A percentile compares a stretch with the other conserved stretches of the same genome.
Conservation (phyloP, 2,888 invertebrate genomes). For the Opisthograptis luteolata region DNA sequence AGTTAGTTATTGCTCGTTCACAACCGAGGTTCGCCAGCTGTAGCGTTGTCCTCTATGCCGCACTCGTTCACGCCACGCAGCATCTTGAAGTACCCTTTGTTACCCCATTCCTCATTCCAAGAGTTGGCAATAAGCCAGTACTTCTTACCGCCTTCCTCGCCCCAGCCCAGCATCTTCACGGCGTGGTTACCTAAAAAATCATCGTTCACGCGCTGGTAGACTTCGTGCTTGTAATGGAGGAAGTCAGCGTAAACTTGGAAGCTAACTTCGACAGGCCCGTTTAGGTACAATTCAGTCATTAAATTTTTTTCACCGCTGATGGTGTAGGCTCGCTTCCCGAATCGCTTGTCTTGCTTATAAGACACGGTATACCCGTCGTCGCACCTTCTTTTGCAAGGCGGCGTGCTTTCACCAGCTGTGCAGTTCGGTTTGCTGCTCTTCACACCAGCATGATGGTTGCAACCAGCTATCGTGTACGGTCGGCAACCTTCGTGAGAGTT, state of each 20-base stretch:
- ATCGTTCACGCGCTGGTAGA: constrained; percentile 15
- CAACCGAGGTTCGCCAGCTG: constrained; percentile 16
- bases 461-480: constrained; percentile 7
- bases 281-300: constrained; percentile 86
- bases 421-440: neutral
- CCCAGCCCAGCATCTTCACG: constrained; percentile 88
- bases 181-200: constrained; percentile 2
- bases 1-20: no score
- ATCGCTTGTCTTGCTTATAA: constrained; percentile 85
- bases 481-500: constrained; percentile 13
- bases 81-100: constrained; percentile 90
- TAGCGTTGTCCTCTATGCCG: neutral
- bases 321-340: neutral
- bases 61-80: constrained; percentile 18
- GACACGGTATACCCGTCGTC: constrained; percentile 52
- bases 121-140: constrained; percentile 94
- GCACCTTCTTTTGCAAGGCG: constrained; percentile 13
- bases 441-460: neutral
- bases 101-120: constrained; percentile 94
- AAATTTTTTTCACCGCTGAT: constrained; percentile 44
- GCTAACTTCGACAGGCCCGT: constrained; percentile 86
- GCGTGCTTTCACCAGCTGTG: neutral
- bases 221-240: constrained; percentile 18
- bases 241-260: constrained; percentile 13
- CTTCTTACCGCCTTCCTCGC: constrained; percentile 86